Evolutionary conservation across 2,113 vertebrate genomes (phyloP).

Genomic region (Plectropomus leopardus): DNA sequence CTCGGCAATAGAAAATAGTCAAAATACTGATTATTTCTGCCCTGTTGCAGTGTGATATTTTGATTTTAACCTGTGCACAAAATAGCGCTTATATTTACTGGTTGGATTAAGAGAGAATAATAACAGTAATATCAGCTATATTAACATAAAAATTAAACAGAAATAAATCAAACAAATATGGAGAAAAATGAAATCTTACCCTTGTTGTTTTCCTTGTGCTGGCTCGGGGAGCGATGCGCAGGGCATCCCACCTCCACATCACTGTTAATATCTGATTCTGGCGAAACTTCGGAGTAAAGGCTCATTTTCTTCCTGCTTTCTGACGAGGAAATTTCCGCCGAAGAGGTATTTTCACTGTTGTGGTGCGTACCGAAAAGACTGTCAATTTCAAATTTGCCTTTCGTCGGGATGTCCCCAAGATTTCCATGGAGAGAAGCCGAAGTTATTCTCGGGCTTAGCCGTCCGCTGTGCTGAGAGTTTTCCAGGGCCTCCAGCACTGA

Average conservation of each 20-base stretch:
- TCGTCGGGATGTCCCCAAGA: constrained; percentile 93
- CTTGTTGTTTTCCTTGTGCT: constrained; percentile 99
- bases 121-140: background rate
- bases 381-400: constrained; percentile 99
- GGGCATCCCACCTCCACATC: constrained; percentile 99
- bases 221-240: constrained; percentile 93
- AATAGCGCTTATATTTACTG: background rate
- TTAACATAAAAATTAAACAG: background rate
- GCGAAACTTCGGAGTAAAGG: constrained; percentile 94
- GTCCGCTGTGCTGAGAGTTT: constrained; percentile 97
- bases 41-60: background rate
- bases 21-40: background rate
- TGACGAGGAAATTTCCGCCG: constrained; percentile 91
- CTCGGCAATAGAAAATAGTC: background rate
- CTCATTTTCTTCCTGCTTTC: constrained; percentile 96
- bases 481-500: constrained; percentile 98
- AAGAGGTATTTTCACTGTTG: constrained; percentile 88
- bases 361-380: constrained; percentile 94
- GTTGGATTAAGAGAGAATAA: background rate
- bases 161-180: background rate
- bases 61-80: background rate
- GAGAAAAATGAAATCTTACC: constrained; percentile 80
- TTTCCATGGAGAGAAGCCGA: constrained; percentile 94
- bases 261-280: constrained; percentile 97
- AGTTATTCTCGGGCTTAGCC: constrained; percentile 96